Percentiles rank a stretch among this genome's conserved stretches.
Conservation (phyloP, 2,797 vertebrate genomes). For the Lates japonicus region DNA sequence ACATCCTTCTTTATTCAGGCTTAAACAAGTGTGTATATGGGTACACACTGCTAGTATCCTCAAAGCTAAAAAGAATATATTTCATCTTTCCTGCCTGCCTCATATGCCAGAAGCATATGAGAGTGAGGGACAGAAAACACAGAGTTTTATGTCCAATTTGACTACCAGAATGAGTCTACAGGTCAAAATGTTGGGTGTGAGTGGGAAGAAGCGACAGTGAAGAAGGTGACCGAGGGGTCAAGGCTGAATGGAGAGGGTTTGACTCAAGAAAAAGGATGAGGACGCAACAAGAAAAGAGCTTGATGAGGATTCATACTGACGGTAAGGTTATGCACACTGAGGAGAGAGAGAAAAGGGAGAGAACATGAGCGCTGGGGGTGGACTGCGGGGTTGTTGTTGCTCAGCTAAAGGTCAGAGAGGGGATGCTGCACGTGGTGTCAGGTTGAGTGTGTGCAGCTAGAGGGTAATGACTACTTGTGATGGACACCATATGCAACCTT, state of each 20-base stretch:
- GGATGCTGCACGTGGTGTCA: no score
- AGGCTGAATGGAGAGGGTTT: background rate
- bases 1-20: background rate
- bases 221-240: conserved; percentile 5
- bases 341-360: no score
- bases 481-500: no score
- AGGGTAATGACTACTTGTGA: no score
- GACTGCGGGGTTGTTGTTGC: no score
- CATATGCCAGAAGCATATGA: conserved; percentile 9
- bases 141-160: conserved; percentile 4
- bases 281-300: conserved; percentile 11
- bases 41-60: background rate
- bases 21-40: background rate
- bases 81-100: conserved; percentile 9
- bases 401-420: no score
- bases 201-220: background rate
- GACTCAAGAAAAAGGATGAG: conserved; percentile 12
- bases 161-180: conserved; percentile 16
- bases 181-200: background rate
- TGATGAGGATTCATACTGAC: conserved; percentile 22
- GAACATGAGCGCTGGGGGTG: no score
- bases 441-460: no score
- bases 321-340: no score
- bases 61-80: conserved; percentile 1
- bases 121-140: background rate